Evolutionary conservation across 2,797 vertebrate species (phyloP), one percentile per base, ranked within the genome.

Genomic region (Danio jaintianensis): DNA sequence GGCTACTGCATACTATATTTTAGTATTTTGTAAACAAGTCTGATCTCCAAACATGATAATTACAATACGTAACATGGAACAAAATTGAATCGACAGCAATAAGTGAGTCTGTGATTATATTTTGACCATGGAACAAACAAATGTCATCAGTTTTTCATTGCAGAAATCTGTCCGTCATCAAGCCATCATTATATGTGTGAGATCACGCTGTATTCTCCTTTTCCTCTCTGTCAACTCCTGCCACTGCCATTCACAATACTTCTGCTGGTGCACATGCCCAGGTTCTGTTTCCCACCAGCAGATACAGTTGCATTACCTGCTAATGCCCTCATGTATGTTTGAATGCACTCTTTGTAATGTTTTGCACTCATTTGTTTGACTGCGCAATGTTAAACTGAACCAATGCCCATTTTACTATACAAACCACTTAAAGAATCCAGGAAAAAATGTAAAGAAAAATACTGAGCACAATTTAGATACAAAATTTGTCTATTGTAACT

Each of bases 251-350:
- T 36, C 56, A 61, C 42, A 38, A 13, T 55, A 10, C 7, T 42
- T 18, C n/a, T n/a, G 29, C 29, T 29, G 10, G 7, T 42, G n/a
- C 10, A 1, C 40, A 45, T 43, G n/a, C 15, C 43, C 55, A 69
- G 64, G 12, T 48, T 38, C 12, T 78, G 22, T 78, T 78, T 78
- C 75, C 29, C 22, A 20, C 13, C 0, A 42, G 6, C 7, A 52
- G 76, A 78, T 78, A 29, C 43, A 12, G 64, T 78, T 59, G 29
- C 76, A 42, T 48, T 40, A 12, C 66, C 64, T 40, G 43, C 29
- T 68, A 50, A 78, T 48, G 43, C 10, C 56, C 47, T 78, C 76
- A 78, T 78, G 11, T 78, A 70, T 78, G 69, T 59, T 78, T 78
- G 43, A 78, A 16, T 48, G 53, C 43, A 2, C 66, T 78, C 76